Evolutionary conservation across 1,140 invertebrate species (phyloP), one percentile per base, ranked within the genome.

Genomic region (Armadillidium nasatum): DNA sequence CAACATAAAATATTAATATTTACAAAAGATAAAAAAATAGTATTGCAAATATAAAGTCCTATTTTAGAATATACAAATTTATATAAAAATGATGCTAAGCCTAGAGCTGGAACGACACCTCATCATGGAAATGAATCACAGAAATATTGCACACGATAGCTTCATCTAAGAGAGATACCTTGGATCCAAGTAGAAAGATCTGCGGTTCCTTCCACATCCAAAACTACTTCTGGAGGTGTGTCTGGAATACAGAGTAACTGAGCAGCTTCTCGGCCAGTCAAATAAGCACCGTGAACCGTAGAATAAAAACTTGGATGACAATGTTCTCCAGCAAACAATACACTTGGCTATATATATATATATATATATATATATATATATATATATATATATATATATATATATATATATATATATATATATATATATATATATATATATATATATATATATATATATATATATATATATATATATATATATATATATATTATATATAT

Each of bases 241-340:
- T 80, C 79, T 89, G 89, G 81, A 87, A 83, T 19, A 87, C 86
- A 77, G 87, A 94, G 82, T 44, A 88, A 85, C 84, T 94, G 90
- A 13, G 94, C 94, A 54, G 93, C 93, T n/a, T 90, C 89, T 82
- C 93, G 88, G 2, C 95, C 95, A 54, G 91, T 94, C 23, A 97
- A 86, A 83, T 94, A 95, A 6, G 95, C 95, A 10, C 95, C 95
- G 83, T 97, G 95, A 23, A 94, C 94, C 6, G 95, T 97, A 22
- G 94, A 96, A 84, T 96, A 97, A 84, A 96, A 97, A 82, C 89
- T 92, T 82, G 91, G 91, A 86, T 97, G 95, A 6, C 94, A 97
- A 79, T 96, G 95, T 87, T 97, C 95, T 21, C 95, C 95, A 78
- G 94, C 95, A 88, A 97, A 97, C 76, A 94, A 85, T 75, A 95